phyloP scores from a whole-genome alignment of 2,888 invertebrate genomes.

The Ormyrus thymus region DNA sequence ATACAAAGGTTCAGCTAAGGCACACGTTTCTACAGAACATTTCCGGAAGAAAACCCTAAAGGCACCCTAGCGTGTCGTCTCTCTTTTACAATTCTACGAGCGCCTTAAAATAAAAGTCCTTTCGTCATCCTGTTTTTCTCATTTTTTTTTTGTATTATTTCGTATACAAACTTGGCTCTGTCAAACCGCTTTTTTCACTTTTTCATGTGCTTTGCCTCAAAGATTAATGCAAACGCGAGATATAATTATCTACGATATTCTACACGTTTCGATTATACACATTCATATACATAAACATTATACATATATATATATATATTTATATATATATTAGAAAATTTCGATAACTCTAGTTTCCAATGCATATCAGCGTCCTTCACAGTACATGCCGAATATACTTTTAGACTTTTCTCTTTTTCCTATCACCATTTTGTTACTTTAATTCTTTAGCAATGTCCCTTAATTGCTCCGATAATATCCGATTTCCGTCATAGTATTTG shows the following conservation, averaged over 20 bases:
- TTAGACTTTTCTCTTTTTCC: slow-evolving; percentile 42
- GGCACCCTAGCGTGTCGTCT: slow-evolving; percentile 66
- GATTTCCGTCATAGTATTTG: slow-evolving; percentile 37
- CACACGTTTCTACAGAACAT: slow-evolving; percentile 67
- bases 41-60: slow-evolving; percentile 66
- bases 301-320: slow-evolving; percentile 57
- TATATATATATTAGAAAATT: slow-evolving; percentile 59
- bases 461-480: neutral
- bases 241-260: slow-evolving; percentile 55
- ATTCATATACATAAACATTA: slow-evolving; percentile 60
- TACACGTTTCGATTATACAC: slow-evolving; percentile 60
- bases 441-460: neutral
- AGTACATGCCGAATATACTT: slow-evolving; percentile 64
- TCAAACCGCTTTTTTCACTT: slow-evolving; percentile 6
- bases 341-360: slow-evolving; percentile 41
- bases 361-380: slow-evolving; percentile 49
- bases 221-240: slow-evolving; percentile 63
- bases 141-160: slow-evolving; percentile 27
- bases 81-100: slow-evolving; percentile 40
- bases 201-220: slow-evolving; percentile 22
- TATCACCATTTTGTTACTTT: slow-evolving; percentile 31
- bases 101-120: slow-evolving; percentile 4
- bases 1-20: slow-evolving; percentile 66
- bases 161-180: slow-evolving; percentile 47
- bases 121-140: neutral